Evolutionary conservation across 1,140 invertebrate species (phyloP).

Genomic region (Drosophila littoralis): DNA sequence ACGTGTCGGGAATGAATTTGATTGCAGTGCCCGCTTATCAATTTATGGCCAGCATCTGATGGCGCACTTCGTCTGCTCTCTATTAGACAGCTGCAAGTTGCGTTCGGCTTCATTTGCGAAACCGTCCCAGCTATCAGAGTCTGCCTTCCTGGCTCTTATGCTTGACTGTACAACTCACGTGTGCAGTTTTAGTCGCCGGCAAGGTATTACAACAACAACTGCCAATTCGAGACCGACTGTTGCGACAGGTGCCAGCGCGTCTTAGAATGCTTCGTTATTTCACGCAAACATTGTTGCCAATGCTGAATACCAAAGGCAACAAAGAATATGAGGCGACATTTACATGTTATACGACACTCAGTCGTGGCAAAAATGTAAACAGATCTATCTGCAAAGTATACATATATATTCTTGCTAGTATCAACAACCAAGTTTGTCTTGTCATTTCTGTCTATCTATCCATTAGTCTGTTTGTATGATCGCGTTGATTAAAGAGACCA

Average conservation of each 20-base stretch:
- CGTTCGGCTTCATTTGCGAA: constrained; percentile 26
- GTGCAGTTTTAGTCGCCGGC: constrained; percentile 52
- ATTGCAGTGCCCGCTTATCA: constrained; percentile 53
- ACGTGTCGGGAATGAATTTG: constrained; percentile 18
- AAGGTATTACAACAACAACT: constrained; percentile 46
- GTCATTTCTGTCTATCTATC: no score
- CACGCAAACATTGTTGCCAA: constrained; percentile 65
- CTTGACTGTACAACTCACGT: constrained; percentile 51
- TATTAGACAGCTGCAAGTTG: constrained; percentile 70
- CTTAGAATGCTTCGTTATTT: constrained; percentile 39
- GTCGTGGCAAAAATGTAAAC: no score
- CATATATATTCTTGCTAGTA: no score
- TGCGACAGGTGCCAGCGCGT: constrained; percentile 29
- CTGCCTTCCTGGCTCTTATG: constrained; percentile 4
- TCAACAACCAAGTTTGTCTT: no score
- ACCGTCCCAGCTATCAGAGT: background rate
- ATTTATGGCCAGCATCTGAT: constrained; percentile 12
- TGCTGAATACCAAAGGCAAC: constrained; percentile 7
- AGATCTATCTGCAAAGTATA: no score
- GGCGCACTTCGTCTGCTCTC: constrained; percentile 46
- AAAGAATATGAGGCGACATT: background rate
- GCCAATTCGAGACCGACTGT: constrained; percentile 13
- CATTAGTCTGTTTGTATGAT: no score
- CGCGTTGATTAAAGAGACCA: no score
- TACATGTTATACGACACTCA: background rate